Evolutionary conservation across 2,888 invertebrate genomes (phyloP).

Genomic region (Sinopyrophorus schimmeli): DNA sequence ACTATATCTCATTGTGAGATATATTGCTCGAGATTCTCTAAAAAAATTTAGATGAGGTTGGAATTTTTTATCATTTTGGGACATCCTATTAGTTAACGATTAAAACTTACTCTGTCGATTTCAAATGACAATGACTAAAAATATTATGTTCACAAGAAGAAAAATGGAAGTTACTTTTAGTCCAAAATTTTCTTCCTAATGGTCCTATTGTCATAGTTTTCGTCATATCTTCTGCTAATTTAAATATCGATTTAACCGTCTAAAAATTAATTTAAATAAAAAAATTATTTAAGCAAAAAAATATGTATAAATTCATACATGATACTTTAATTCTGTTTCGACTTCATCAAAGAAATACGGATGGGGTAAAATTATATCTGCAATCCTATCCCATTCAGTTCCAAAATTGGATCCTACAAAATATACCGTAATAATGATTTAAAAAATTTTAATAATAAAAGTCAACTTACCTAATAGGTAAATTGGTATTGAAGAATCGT

Average conservation of each 20-base stretch:
- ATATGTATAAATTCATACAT: constrained; percentile 32
- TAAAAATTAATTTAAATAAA: constrained; percentile 38
- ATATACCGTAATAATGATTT: background rate
- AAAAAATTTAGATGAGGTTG: too few species aligned
- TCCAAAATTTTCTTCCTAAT: constrained; percentile 56
- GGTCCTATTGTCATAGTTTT: constrained; percentile 56
- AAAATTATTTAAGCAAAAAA: constrained; percentile 5
- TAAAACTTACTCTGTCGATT: constrained; percentile 52
- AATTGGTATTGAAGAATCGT: constrained; percentile 54
- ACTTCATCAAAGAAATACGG: constrained; percentile 49
- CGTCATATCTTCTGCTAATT: constrained; percentile 57
- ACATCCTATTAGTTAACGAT: constrained; percentile 10
- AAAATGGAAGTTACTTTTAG: constrained; percentile 54
- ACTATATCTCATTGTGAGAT: too few species aligned
- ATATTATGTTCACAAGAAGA: constrained; percentile 55
- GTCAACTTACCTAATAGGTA: constrained; percentile 61
- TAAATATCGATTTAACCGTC: constrained; percentile 58
- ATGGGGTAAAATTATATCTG: constrained; percentile 61
- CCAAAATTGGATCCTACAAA: constrained; percentile 62
- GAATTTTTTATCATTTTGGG: too few species aligned
- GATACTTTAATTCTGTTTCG: constrained; percentile 40
- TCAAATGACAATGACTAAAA: constrained; percentile 59
- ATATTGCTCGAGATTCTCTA: too few species aligned
- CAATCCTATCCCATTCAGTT: constrained; percentile 63
- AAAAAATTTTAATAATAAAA: background rate